Base-by-base conservation (phyloP, 2,113 vertebrate genomes). In the Ellobius talpinus region DNA sequence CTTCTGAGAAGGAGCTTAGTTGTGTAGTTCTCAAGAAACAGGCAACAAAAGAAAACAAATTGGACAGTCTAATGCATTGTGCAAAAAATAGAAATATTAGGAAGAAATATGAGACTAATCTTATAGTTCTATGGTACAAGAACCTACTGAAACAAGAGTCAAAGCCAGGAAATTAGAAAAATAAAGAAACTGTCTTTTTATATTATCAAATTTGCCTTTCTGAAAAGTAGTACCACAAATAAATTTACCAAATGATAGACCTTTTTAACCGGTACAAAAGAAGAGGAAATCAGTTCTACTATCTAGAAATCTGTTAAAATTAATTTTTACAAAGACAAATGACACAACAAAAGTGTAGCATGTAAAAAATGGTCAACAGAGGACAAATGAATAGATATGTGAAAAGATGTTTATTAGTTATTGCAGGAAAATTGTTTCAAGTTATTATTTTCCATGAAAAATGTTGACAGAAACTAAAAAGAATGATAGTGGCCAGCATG, bases 101-200 rank as follows among this genome's bases (percentile, higher is more conserved):
- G 72, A 94, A 63, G 85, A 95, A 95, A 91, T 58, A 61, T 29
- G 24, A n/a, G 12, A 66, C n/a, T 85, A 88, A 65, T 86, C 74
- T 92, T 90, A 82, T 94, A 93, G 72, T 33, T 45, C 72, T 52
- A 16, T 45, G 14, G 23, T 93, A 23, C 3, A 91, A 47, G 93
- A 82, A 42, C 74, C 55, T 86, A 81, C 16, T 29, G 85, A 90
- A 79, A n/a, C 61, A 90, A 81, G 70, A 91, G 12, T 84, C 19
- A 94, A 96, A 96, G 66, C 11, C 23, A 93, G 91, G 10, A 94
- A 94, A 92, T 5, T 79, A 58, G 50, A n/a, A 84, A 85, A 92
- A 93, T 29, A 91, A 78, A 17, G 14, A 89, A 96, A 78, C 82
- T 91, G 4, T 17, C 23, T 72, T 94, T 90, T 84, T 78, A 66